Evolutionary conservation across 2,888 invertebrate species (phyloP), one percentile per base, ranked within the genome.

Genomic region (Drosophila longiperda): DNA sequence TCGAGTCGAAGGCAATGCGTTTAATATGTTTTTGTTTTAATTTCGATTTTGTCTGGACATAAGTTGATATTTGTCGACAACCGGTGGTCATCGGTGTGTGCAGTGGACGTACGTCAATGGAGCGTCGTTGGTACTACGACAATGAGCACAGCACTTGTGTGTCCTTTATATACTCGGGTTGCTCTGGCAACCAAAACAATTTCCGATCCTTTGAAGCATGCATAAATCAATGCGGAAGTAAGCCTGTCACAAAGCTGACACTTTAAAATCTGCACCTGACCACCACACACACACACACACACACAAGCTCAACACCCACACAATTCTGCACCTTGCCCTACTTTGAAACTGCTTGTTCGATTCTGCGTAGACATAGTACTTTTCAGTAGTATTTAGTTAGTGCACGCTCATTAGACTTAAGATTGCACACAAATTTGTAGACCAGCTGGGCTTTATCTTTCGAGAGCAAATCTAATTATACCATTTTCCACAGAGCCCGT

Each of bases 171-270:
- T 98, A 96, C 94, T 95, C 95, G 79, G 98, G 98, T 93, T 98
- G 98, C 93, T 96, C 95, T 76, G 98, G 98, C 89, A 97, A 97
- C 93, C 95, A 94, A 90, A 98, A 98, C 94, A 96, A 96, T 94
- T 98, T 97, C 95, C 94, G 94, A 92, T 95, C 95, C 65, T 95
- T 95, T 93, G 95, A 95, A 87, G 94, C 95, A 89, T 97, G 97
- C 93, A 93, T 94, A 91, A 93, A 94, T 78, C 94, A 94, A 92
- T 96, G 96, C 93, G 89, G 91, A 92, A 91, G 93, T 93, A 93
- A 93, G 93, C 83, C 68, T 66, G 63, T 57, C 66, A 58, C 55
- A 53, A 38, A 69, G 40, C 54, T 63, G 49, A 57, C 57, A 67
- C 54, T 62, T 49, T 26, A 45, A 36, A 42, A 36, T 29, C 57